Percentiles rank a stretch among this genome's conserved stretches.
Evolutionary conservation across 2,888 invertebrate species (phyloP).

Genomic region (Cerceris rybyensis): DNA sequence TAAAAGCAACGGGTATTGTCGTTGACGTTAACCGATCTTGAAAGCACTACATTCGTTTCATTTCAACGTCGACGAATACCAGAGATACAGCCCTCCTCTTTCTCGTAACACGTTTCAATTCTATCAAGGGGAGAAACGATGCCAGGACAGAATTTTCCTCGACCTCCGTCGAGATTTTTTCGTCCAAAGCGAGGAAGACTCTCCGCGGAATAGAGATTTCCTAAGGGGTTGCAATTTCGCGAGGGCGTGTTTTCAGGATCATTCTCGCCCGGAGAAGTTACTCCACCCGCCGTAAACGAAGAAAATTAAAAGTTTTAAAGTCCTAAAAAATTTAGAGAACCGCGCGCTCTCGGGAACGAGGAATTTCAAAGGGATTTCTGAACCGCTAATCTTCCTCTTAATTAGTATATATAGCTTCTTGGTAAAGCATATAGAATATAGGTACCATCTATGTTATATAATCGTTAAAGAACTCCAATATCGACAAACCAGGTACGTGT

Average conservation of each 20-base stretch:
- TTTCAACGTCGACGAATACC: constrained; percentile 33
- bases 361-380: neutral
- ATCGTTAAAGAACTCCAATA: no score
- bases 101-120: constrained; percentile 51
- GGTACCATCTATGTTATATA: no score
- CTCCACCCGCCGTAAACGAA: constrained; percentile 5
- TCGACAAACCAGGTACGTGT: no score
- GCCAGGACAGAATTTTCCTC: constrained; percentile 19
- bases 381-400: constrained; percentile 8
- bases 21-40: constrained; percentile 24
- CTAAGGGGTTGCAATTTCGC: constrained; percentile 13
- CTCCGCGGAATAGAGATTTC: constrained; percentile 20
- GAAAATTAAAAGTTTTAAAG: constrained; percentile 10
- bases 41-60: constrained; percentile 31
- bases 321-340: neutral
- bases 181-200: constrained; percentile 3
- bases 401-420: neutral
- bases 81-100: constrained; percentile 32
- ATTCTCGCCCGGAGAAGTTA: constrained; percentile 6
- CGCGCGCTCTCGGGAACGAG: neutral
- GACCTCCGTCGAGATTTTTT: constrained; percentile 33
- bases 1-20: constrained; percentile 22
- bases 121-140: constrained; percentile 26
- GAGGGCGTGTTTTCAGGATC: constrained; percentile 1
- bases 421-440: no score